phyloP scores from a whole-genome alignment of 2,797 vertebrate genomes.

The Siniperca obscura region DNA sequence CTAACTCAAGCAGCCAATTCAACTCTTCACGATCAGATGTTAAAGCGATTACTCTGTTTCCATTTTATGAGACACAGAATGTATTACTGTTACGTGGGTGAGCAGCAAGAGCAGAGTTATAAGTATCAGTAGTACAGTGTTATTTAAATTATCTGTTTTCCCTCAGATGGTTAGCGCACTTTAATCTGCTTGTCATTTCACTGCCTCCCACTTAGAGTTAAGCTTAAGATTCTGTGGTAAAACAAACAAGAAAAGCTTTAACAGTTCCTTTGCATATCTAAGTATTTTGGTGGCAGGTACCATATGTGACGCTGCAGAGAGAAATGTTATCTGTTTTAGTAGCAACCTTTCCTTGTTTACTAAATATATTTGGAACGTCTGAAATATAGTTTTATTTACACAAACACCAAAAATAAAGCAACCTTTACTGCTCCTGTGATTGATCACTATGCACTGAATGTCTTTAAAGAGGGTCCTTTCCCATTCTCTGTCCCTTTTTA shows the following conservation, averaged over 20 bases:
- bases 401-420: slow-evolving; percentile 43
- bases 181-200: slow-evolving; percentile 64
- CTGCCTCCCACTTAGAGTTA: slow-evolving; percentile 49
- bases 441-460: slow-evolving; percentile 63
- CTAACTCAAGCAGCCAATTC: slow-evolving; percentile 69
- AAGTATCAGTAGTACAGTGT: slow-evolving; percentile 41
- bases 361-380: slow-evolving; percentile 6
- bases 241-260: slow-evolving; percentile 55
- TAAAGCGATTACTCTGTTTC: slow-evolving; percentile 66
- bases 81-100: slow-evolving; percentile 50
- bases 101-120: slow-evolving; percentile 38
- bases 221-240: slow-evolving; percentile 39
- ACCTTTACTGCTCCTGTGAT: slow-evolving; percentile 24
- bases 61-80: slow-evolving; percentile 62
- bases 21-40: slow-evolving; percentile 62
- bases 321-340: slow-evolving; percentile 13
- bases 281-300: slow-evolving; percentile 32
- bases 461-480: slow-evolving; percentile 83
- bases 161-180: slow-evolving; percentile 55
- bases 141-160: slow-evolving; percentile 69
- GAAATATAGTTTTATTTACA: slow-evolving; percentile 31
- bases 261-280: slow-evolving; percentile 31
- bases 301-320: slow-evolving; percentile 18
- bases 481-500: slow-evolving; percentile 78
- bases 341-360: slow-evolving; percentile 8